These are phyloP conservation scores for Drosophila repletoides DNA, from an alignment of 1,140 invertebrate genomes.

Conservation along the genomic window DNA sequence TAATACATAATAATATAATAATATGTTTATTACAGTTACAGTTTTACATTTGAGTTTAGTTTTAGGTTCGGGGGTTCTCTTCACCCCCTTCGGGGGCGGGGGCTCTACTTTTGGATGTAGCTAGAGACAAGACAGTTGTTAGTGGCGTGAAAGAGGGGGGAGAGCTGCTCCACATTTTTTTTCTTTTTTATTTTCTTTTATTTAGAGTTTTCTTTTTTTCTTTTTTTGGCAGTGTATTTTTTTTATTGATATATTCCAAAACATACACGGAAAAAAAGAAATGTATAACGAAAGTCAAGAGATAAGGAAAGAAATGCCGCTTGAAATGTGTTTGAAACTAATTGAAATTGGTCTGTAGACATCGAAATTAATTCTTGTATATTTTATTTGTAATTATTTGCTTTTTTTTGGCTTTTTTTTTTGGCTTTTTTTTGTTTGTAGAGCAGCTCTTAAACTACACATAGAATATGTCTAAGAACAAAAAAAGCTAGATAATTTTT, in stretches of 20 bases:
- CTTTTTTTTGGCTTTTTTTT: background rate
- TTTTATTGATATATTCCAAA: conserved; percentile 53
- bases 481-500: conserved; percentile 1
- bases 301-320: background rate
- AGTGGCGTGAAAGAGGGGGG: conserved; percentile 16
- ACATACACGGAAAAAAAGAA: background rate
- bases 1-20: conserved; percentile 73
- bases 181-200: conserved; percentile 19
- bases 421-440: conserved; percentile 20
- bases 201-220: conserved; percentile 9
- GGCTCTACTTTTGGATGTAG: conserved; percentile 48
- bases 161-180: conserved; percentile 49
- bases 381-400: background rate
- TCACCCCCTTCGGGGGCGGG: too few species aligned
- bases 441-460: conserved; percentile 49
- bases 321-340: conserved; percentile 3
- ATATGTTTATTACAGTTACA: conserved; percentile 69
- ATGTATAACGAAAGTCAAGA: background rate
- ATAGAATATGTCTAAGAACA: conserved; percentile 8
- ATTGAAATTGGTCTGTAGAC: background rate
- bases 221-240: conserved; percentile 56
- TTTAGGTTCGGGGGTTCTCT: conserved; percentile 36
- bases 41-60: conserved; percentile 62
- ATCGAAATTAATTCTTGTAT: background rate
- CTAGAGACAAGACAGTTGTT: background rate